Base-by-base conservation (phyloP, 2,797 vertebrate genomes). In the Gymnopithys bicolor region DNA sequence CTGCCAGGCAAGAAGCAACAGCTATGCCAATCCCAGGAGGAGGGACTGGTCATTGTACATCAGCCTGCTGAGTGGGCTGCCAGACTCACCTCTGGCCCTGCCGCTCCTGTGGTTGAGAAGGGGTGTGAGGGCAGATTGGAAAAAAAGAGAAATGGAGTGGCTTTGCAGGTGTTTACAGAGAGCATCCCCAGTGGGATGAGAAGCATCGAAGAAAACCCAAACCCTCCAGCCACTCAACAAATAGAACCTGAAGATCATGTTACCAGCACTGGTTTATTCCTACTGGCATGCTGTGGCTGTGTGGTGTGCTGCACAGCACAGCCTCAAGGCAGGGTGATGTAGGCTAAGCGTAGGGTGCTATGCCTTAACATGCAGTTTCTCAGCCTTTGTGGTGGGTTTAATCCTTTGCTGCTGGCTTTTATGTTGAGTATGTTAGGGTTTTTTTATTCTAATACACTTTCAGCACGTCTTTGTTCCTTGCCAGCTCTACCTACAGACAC, bases 311-410 rank as follows among this genome's bases (percentile, higher is more conserved):
- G 77, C 7, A 4, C 35, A 49, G 63, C 1, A 0, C 59, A 66
- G 76, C 70, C 59, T 63, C 52, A 41, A 77, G 87, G 91, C 74
- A 90, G 64, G 49, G 55, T 79, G 60, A 90, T 43, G 63, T 68
- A 81, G 49, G 48, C 64, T 93, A 67, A 67, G 45, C 66, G 30
- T 1, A 73, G 37, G 11, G 56, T 81, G 66, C 60, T 67, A 3
- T 87, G 93, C 41, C 89, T 82, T 76, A 84, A 93, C 93, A 74
- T 41, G 96, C 33, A 84, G 28, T 32, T 94, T 91, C 70, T 69
- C 83, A 82, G 55, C 51, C 63, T 93, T 95, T 95, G 91, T 74
- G 59, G 52, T 74, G 67, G 24, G 49, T 93, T 93, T 88, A 88
- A 90, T 51, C 33, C 6, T 88, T 84, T 77, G n/a, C 52, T 88